Evolutionary conservation across 2,797 vertebrate species (phyloP).

Genomic region (Echeneis naucrates): DNA sequence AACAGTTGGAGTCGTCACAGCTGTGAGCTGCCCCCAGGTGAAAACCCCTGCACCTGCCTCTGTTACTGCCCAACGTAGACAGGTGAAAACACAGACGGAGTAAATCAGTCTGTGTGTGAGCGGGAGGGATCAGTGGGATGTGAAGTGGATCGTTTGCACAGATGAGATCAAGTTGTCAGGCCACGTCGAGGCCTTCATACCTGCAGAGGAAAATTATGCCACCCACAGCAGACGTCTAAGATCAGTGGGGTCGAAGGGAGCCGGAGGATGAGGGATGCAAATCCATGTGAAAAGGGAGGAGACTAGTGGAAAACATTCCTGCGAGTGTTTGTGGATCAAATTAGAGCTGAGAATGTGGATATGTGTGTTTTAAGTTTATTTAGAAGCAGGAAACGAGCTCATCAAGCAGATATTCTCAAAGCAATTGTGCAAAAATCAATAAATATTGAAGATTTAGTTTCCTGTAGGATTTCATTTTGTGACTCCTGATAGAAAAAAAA

Average conservation of each 20-base stretch:
- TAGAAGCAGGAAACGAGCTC: background rate
- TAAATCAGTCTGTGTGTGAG: background rate
- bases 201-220: slow-evolving; percentile 5
- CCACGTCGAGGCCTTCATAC: slow-evolving; percentile 5
- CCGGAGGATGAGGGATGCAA: slow-evolving; percentile 42
- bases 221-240: slow-evolving; percentile 25
- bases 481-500: no score
- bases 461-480: background rate
- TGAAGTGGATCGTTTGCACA: slow-evolving; percentile 37
- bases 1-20: slow-evolving; percentile 57
- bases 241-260: slow-evolving; percentile 6
- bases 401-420: background rate
- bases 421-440: no score
- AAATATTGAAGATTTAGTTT: background rate
- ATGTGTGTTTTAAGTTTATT: no score
- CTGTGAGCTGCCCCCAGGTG: slow-evolving; percentile 52
- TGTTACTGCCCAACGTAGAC: slow-evolving; percentile 71
- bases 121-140: slow-evolving; percentile 3
- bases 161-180: slow-evolving; percentile 49
- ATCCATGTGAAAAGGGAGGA: slow-evolving; percentile 52
- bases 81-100: slow-evolving; percentile 22
- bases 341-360: no score
- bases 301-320: slow-evolving; percentile 45
- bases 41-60: slow-evolving; percentile 74
- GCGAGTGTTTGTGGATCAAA: no score